Evolutionary conservation across 1,140 invertebrate species (phyloP).

Genomic region (Nasonia vitripennis): DNA sequence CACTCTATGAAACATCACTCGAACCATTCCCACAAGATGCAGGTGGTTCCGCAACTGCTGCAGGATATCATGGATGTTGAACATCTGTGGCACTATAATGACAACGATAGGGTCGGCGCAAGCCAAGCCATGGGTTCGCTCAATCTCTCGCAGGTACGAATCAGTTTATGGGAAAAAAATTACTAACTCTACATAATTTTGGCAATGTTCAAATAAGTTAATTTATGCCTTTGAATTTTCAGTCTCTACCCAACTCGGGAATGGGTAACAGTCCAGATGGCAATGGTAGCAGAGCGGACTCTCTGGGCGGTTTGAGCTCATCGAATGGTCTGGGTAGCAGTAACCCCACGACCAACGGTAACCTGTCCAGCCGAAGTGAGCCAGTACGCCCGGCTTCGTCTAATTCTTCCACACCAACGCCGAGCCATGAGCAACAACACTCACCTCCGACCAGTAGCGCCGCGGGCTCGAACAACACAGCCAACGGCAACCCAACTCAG

Average conservation of each 20-base stretch:
- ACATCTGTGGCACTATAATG: conserved; percentile 94
- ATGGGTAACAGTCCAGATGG: conserved; percentile 19
- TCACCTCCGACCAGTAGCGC: conserved; percentile 35
- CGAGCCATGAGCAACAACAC: conserved; percentile 56
- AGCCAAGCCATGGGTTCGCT: conserved; percentile 52
- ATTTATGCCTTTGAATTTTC: not conserved
- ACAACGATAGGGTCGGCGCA: conserved; percentile 72
- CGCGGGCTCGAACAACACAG: conserved; percentile 43
- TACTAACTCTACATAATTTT: not conserved
- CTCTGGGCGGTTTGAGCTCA: not conserved
- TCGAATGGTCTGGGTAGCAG: conserved; percentile 37
- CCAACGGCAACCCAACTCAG: conserved; percentile 76
- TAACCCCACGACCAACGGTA: conserved; percentile 35
- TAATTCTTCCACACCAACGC: not conserved
- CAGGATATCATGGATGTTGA: conserved; percentile 96
- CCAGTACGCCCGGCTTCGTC: not conserved
- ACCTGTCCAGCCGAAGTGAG: conserved; percentile 8
- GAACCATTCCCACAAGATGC: conserved; percentile 72
- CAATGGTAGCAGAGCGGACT: conserved; percentile 37
- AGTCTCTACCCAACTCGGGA: conserved; percentile 20
- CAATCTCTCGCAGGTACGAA: conserved; percentile 41
- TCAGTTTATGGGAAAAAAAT: not conserved
- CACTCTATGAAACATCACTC: conserved; percentile 65
- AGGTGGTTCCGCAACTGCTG: conserved; percentile 71
- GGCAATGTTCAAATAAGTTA: not conserved